These are phyloP conservation scores for Aporrectodea caliginosa DNA, from an alignment of 1,140 invertebrate genomes.

Conservation along the genomic window DNA sequence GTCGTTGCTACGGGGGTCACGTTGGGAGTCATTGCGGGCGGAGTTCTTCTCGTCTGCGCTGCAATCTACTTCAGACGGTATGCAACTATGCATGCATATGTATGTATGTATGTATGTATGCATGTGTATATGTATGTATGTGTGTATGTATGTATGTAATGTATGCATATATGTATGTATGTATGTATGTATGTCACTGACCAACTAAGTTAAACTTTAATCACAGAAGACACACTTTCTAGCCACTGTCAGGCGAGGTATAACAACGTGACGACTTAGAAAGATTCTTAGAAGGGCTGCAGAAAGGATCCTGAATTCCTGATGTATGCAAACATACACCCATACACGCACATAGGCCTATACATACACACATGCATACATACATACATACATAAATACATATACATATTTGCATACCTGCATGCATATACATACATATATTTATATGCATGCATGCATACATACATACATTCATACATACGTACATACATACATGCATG, in stretches of 20 bases:
- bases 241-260: too few species aligned
- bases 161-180: too few species aligned
- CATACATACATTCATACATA: slow-evolving; percentile 5
- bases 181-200: too few species aligned
- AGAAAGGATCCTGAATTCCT: too few species aligned
- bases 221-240: too few species aligned
- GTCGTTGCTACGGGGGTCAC: neutral
- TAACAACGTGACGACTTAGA: too few species aligned
- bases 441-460: neutral
- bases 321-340: neutral
- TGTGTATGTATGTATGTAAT: too few species aligned
- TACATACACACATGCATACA: neutral
- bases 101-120: too few species aligned
- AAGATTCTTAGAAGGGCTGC: too few species aligned
- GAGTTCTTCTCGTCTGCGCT: neutral
- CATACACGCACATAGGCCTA: neutral
- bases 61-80: neutral
- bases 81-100: too few species aligned
- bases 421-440: neutral
- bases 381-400: neutral
- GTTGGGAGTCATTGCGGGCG: neutral
- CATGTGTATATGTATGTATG: too few species aligned
- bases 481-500: slow-evolving; percentile 1
- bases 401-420: neutral
- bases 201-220: too few species aligned